Evolutionary conservation across 2,113 vertebrate species (phyloP).

Genomic region (Ptychochromis oligacanthus): DNA sequence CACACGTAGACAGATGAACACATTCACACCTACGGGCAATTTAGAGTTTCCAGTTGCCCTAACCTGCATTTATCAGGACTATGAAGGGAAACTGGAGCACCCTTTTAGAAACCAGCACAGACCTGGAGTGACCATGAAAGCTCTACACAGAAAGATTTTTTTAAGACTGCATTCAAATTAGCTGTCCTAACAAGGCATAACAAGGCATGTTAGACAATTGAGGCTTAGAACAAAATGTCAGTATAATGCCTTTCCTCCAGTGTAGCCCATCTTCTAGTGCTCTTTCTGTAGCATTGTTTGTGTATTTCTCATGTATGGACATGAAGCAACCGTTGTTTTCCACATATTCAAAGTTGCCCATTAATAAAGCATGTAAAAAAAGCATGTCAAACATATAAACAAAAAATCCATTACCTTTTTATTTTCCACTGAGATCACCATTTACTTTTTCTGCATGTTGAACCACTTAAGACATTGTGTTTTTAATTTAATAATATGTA

Average conservation of each 20-base stretch:
- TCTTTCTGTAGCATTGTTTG: too few species aligned
- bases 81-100: constrained; percentile 52
- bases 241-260: neutral
- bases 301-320: too few species aligned
- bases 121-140: constrained; percentile 4
- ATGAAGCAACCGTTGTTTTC: too few species aligned
- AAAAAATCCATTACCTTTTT: too few species aligned
- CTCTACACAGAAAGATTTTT: neutral
- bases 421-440: too few species aligned
- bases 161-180: neutral
- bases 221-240: neutral
- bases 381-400: too few species aligned
- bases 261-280: neutral
- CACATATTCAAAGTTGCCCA: too few species aligned
- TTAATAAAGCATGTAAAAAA: too few species aligned
- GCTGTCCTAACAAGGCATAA: neutral
- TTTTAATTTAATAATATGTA: too few species aligned
- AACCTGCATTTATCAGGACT: constrained; percentile 31
- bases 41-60: constrained; percentile 55
- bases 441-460: too few species aligned
- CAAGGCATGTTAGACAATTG: neutral
- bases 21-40: constrained; percentile 51
- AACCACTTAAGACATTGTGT: too few species aligned
- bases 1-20: constrained; percentile 41
- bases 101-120: constrained; percentile 20